These are phyloP conservation scores for Malurus alboscapulatus DNA, from an alignment of 2,113 vertebrate genomes.

Conservation along the genomic window DNA sequence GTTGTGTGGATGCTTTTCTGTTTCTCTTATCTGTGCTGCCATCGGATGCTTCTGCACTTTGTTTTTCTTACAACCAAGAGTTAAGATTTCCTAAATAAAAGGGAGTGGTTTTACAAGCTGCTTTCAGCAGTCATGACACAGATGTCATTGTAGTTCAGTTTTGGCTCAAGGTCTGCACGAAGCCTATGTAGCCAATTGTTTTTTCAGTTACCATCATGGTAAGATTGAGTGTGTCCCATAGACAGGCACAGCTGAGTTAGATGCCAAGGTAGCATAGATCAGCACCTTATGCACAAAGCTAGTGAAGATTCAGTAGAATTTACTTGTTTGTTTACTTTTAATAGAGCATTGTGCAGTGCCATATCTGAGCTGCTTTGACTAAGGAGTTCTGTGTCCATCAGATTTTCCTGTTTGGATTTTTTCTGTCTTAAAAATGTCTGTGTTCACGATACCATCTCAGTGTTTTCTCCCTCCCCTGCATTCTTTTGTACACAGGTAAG, in stretches of 20 bases:
- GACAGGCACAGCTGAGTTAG: background rate
- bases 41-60: background rate
- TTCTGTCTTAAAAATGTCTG: background rate
- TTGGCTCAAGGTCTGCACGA: background rate
- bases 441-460: background rate
- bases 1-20: background rate
- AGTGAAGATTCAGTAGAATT: background rate
- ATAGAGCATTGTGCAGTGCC: background rate
- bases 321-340: background rate
- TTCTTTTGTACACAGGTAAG: accelerated
- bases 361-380: background rate
- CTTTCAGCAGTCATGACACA: background rate
- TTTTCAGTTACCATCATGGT: background rate
- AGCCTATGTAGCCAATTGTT: background rate
- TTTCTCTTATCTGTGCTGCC: background rate
- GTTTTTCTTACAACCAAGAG: background rate
- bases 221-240: accelerated
- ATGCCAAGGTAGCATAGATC: background rate
- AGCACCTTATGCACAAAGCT: background rate
- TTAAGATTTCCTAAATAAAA: background rate
- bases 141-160: background rate
- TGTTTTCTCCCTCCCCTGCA: background rate
- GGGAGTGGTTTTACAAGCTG: background rate
- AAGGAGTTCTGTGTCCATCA: background rate
- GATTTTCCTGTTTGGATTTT: background rate